Evolutionary conservation across 2,113 vertebrate genomes (phyloP), one percentile per base, ranked within the genome.

Genomic region (Eublepharis macularius): DNA sequence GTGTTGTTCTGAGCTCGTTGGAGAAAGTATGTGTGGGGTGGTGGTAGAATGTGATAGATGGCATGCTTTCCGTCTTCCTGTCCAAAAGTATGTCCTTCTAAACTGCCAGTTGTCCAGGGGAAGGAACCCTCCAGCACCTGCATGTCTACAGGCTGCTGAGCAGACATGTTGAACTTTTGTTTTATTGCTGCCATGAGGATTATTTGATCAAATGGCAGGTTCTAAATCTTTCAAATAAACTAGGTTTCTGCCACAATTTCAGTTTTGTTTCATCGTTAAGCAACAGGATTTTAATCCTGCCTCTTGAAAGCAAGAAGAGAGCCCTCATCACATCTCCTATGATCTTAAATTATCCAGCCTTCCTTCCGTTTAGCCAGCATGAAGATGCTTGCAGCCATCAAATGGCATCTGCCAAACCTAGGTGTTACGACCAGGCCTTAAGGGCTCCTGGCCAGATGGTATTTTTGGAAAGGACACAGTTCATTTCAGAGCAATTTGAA

Each of bases 391-490:
- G 92, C 93, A 93, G 87, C 93, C 90, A 94, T 95, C 92, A 94
- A 81, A 29, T 2, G 89, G 26, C 94, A 90, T 73, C 92, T 92
- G 93, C 95, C 95, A 95, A 95, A 94, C 92, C 88, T 96, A 96
- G 96, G 95, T 96, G 95, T 95, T 95, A 89, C 92, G 92, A 90
- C 13, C 91, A 83, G 0, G n/a, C 93, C 95, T 95, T 95, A 80
- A 90, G 95, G 95, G 95, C 96, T 91, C 94, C 83, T 78, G 91
- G 91, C 94, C 95, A 96, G 94, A 96, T 96, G 96, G 95, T 93
- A 95, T 96, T 96, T 96, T 95, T 96, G 95, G 92, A 95, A 94
- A 96, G 93, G 96, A 97, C 95, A 95, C 96, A 97, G 96, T 96
- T 97, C 96, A 96, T 96, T 96, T 96, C 95, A 95, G 94, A 96